Percentiles rank a stretch among this genome's conserved stretches.
phyloP scores from a whole-genome alignment of 1,140 invertebrate genomes.

The Archivesica marissinica region DNA sequence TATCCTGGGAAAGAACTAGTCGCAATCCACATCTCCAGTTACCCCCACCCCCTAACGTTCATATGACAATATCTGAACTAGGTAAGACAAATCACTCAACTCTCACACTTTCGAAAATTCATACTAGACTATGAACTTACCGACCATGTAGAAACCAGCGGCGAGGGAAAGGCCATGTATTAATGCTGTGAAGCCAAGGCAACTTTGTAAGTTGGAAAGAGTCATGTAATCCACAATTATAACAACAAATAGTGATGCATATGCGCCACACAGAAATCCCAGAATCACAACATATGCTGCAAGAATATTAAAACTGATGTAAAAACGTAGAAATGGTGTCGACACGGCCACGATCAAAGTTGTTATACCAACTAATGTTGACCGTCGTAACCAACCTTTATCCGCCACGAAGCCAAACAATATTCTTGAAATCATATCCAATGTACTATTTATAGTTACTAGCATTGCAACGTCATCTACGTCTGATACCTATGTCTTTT shows the following conservation, averaged over 20 bases:
- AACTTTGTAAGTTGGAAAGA: neutral
- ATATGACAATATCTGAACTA: too few relatives aligned
- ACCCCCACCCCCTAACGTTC: too few relatives aligned
- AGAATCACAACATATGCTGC: neutral
- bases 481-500: neutral
- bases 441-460: neutral
- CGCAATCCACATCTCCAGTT: too few relatives aligned
- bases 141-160: neutral
- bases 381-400: slow-evolving; percentile 11
- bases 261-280: neutral
- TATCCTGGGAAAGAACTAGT: too few relatives aligned
- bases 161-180: neutral
- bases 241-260: neutral
- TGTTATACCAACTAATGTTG: neutral
- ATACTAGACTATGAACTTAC: too few relatives aligned
- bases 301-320: neutral
- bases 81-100: too few relatives aligned
- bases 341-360: neutral
- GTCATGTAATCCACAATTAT: neutral
- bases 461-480: neutral
- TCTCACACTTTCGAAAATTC: too few relatives aligned
- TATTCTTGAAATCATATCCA: slow-evolving; percentile 16
- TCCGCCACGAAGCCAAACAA: neutral
- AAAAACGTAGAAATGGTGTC: neutral
- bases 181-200: slow-evolving; percentile 2